These are phyloP conservation scores for Araneus ventricosus DNA, from an alignment of 1,140 invertebrate species.

Conservation along the genomic window DNA sequence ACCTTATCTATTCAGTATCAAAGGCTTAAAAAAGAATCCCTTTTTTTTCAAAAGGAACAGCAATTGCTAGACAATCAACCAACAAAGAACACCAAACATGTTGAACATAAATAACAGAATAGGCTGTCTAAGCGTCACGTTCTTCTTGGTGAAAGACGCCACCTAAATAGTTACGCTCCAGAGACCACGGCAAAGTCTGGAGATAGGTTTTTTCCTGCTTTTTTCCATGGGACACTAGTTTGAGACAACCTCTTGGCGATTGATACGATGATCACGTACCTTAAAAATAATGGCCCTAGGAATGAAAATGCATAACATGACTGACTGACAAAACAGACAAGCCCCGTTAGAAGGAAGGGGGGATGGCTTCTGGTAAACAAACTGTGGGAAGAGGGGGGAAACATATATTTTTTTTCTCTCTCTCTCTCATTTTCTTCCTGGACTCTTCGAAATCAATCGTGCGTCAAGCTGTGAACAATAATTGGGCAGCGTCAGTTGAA, in stretches of 20 bases:
- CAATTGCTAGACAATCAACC: conserved; percentile 13
- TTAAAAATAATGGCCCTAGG: not conserved
- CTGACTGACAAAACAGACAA: conserved; percentile 35
- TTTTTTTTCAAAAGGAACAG: not conserved
- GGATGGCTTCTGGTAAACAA: conserved; percentile 13
- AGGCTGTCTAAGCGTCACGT: not conserved
- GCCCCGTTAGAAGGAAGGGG: conserved; percentile 39
- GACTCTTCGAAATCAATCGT: conserved; percentile 19
- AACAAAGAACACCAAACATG: conserved; percentile 29
- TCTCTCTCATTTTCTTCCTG: conserved; percentile 12
- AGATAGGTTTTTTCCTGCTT: conserved; percentile 10
- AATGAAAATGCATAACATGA: conserved; percentile 43
- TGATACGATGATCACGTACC: conserved; percentile 45
- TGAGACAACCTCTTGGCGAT: conserved; percentile 7
- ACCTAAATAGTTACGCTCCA: conserved; percentile 7
- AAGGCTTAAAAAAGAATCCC: conserved; percentile 32
- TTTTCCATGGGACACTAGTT: conserved; percentile 28
- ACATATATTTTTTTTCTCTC: not conserved
- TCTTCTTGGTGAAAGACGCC: conserved; percentile 6
- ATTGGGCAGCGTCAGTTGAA: conserved; percentile 40
- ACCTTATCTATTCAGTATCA: conserved; percentile 38
- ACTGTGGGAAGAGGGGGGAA: conserved; percentile 27
- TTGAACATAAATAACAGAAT: not conserved
- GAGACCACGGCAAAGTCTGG: conserved; percentile 1
- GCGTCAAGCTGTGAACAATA: conserved; percentile 47